Base-by-base conservation (phyloP, 2,888 invertebrate species). In the Noctuana brunneofusca region DNA sequence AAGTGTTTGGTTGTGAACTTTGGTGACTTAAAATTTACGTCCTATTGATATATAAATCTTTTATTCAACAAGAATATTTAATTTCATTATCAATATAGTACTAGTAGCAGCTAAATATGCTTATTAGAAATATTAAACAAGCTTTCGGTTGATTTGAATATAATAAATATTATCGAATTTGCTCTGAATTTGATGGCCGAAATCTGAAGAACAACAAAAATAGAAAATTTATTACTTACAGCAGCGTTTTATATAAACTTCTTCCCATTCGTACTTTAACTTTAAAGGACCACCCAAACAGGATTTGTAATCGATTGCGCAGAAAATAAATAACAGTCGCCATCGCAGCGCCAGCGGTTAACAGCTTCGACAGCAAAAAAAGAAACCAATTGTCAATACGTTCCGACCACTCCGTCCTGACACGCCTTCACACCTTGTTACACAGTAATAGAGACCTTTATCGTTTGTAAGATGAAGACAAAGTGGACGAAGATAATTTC, bases 331-430 rank as follows among this genome's bases (percentile, higher is more conserved):
- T 50, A 63, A 49, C 62, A 27, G 56, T 63, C 55, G 43, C 43
- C 57, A 43, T 57, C 52, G 32, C 52, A 52, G 52, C 52, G 57
- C 49, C 52, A 50, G 50, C 63, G 50, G 57, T 52, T 63, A 63
- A 63, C 57, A 63, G 57, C 63, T 63, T 22, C 63, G 57, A 63
- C 52, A 58, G 73, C 74, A 75, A 76, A 76, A 77, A 76, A 81
- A 83, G 81, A 80, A 80, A 77, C 73, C 74, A 73, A 78, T 75
- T 73, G 75, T 74, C 79, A 76, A 80, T 81, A 71, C 66, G 65
- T 64, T 60, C 62, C 58, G 16, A 41, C 63, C 59, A 64, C 54
- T 63, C 71, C 66, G 73, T 55, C 49, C 35, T 70, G 65, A 64
- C 64, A 65, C 56, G 20, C 54, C 24, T 22, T 32, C 27, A 14